Evolutionary conservation across 2,797 vertebrate genomes (phyloP).

Genomic region (Paratrypauchen microcephalus): DNA sequence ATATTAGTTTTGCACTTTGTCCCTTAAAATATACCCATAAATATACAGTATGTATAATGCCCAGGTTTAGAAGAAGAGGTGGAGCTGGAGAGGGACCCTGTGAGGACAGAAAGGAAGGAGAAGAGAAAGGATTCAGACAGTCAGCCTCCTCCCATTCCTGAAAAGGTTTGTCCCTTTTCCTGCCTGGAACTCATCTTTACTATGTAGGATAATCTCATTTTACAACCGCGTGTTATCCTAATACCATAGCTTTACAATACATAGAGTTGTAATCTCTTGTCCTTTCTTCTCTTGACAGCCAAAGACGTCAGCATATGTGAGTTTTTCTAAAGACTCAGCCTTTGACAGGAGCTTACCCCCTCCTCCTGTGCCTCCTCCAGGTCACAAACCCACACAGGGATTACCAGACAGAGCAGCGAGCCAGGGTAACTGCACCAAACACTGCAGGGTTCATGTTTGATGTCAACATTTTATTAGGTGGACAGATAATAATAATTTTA

Average conservation of each 20-base stretch:
- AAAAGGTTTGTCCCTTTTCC: conserved; percentile 64
- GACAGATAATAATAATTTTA: neutral
- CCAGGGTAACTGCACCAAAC: conserved; percentile 66
- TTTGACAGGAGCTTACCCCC: conserved; percentile 70
- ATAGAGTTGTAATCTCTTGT: neutral
- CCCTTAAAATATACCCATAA: too few relatives aligned
- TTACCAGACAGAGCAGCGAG: conserved; percentile 74
- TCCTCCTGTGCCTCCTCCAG: conserved; percentile 67
- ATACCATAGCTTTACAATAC: conserved; percentile 8
- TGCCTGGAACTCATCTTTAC: neutral
- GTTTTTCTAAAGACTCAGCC: conserved; percentile 67
- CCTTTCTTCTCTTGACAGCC: conserved; percentile 57
- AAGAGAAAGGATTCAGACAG: conserved; percentile 67
- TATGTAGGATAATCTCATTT: conserved; percentile 6
- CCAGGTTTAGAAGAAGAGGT: conserved; percentile 68
- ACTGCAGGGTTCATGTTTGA: neutral
- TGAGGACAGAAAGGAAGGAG: conserved; percentile 64
- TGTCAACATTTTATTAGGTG: neutral
- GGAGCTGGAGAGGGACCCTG: conserved; percentile 59
- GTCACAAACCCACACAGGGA: conserved; percentile 56
- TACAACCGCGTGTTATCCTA: neutral
- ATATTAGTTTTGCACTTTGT: neutral
- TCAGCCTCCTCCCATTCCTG: conserved; percentile 76
- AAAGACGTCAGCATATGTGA: conserved; percentile 70
- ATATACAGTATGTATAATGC: neutral